Evolutionary conservation across 2,888 invertebrate genomes (phyloP), one percentile per base, ranked within the genome.

Genomic region (Tinea pellionella): DNA sequence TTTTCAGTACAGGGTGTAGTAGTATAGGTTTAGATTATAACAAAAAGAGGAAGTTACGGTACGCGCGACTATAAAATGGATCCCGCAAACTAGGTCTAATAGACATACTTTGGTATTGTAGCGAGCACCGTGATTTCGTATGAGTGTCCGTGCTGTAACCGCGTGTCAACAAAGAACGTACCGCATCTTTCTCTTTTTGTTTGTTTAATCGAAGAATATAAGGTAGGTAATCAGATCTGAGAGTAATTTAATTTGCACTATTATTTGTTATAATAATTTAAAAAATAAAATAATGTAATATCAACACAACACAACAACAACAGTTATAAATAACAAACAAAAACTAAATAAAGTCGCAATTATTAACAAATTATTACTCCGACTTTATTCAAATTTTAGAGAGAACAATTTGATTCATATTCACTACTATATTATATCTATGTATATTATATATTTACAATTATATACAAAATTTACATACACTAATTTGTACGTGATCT

Each of bases 261-360:
- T 6, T 37, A 37, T 9, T 37, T n/a, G 9, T 37, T n/a, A 24
- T 24, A 51, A 53, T 19, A 56, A 58, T 58, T 61, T 59, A 61
- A 24, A 42, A 16, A 43, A 59, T 42, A 55, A 59, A 30, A n/a
- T 41, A 59, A 42, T 24, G n/a, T 43, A 57, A 61, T 56, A 61
- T 59, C 59, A 61, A 61, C 51, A 51, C n/a, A 42, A 61, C 59
- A 61, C 59, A 61, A 59, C 56, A 61, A 61, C 55, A 61, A 61
- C 59, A 61, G 59, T 55, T 47, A 30, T 30, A 59, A 59, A 59
- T 43, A 61, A 61, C 59, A 59, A 55, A 59, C 55, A 59, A 43
- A 59, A 59, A 53, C 56, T 55, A 56, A 41, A 59, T 43, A 41
- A 1, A 55, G n/a, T 37, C 9, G 37, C 37, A n/a, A 37, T 37